Base-by-base conservation (phyloP, 2,113 vertebrate genomes). In the Aphyosemion australe region DNA sequence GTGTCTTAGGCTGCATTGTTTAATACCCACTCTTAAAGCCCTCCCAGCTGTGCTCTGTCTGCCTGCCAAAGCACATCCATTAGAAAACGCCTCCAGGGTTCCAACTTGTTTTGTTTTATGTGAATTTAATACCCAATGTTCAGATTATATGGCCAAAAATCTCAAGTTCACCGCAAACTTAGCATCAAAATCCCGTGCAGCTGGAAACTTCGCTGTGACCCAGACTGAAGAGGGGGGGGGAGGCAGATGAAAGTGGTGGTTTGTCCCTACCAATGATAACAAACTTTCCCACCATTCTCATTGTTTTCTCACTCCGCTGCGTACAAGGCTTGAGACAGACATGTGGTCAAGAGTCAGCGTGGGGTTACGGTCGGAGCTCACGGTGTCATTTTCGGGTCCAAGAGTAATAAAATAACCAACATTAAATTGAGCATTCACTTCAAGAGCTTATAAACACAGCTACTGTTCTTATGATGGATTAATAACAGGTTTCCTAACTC, bases 51-150 rank as follows among this genome's bases (percentile, higher is more conserved):
- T 70, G 85, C 62, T 74, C 54, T 86, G 76, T 85, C 74, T 37
- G 56, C 34, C 45, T 1, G 83, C 88, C 86, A 87, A 26, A 83
- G 26, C 51, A 47, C 54, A 75, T 81, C 76, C 78, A 83, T 83
- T 72, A 56, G 77, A 62, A 76, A 73, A 72, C 61, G 37, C 37
- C 53, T 80, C 65, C 67, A 70, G 82, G 54, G 57, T 83, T 90
- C 74, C 46, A 84, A 70, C 61, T 85, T 80, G 65, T 66, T 83
- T 89, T 87, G 83, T 86, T 90, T 83, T 74, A 84, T 89, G 75
- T 76, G 76, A 87, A 89, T 86, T 63, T 68, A 87, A 89, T 87
- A 74, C 64, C 70, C 74, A 70, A 61, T 80, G 79, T 88, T 85
- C 69, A 67, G 49, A 87, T 86, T 88, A 85, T 79, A 87, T 19